Percentiles rank a stretch among this genome's conserved stretches.
Conservation (phyloP, 2,113 vertebrate species). For the Indicator indicator region DNA sequence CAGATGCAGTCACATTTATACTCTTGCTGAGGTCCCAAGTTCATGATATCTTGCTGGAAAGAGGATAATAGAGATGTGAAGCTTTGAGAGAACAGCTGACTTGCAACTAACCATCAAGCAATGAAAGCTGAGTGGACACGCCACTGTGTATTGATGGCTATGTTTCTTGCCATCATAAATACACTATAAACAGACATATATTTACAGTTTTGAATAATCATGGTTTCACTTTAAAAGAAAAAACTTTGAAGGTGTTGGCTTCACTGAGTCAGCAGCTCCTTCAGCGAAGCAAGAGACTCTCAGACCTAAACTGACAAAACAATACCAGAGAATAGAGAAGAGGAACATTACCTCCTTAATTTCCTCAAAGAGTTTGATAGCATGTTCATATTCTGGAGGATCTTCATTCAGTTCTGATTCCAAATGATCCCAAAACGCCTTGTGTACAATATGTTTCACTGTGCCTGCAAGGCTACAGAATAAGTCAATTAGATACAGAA, state of each 20-base stretch:
- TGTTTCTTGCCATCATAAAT: not conserved
- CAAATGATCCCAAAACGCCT: constrained; percentile 93
- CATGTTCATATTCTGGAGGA: constrained; percentile 88
- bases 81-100: not conserved
- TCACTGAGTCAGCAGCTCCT: not conserved
- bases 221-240: not conserved
- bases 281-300: not conserved
- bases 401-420: constrained; percentile 87
- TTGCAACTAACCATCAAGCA: not conserved
- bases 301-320: not conserved
- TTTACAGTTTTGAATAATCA: not conserved
- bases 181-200: not conserved
- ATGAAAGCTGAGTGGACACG: not conserved
- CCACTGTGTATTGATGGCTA: not conserved
- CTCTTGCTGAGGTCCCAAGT: not conserved
- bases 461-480: constrained; percentile 80
- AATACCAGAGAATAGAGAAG: not conserved
- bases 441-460: constrained; percentile 87
- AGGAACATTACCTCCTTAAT: constrained; percentile 85
- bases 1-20: not conserved
- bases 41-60: not conserved
- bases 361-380: constrained; percentile 91
- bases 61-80: not conserved
- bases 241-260: not conserved
- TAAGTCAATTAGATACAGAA: not conserved